Evolutionary conservation across 37 sponge, comb jelly and placozoan genomes (phyloP), one percentile per base, ranked within the genome.

Genomic region (Hormiphora californensis): DNA sequence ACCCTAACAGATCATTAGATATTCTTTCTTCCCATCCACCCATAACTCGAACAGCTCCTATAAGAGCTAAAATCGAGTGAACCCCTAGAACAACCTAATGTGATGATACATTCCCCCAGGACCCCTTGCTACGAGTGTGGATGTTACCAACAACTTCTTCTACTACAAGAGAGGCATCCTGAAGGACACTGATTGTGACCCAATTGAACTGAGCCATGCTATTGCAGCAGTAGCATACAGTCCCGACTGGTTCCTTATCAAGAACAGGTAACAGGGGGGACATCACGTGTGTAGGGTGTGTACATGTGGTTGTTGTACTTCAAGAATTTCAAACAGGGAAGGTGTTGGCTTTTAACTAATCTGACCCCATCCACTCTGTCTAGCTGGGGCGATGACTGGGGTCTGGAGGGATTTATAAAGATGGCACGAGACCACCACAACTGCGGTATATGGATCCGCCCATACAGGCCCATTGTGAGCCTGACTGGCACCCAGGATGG

Each of bases 361-460:
- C n/a, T n/a, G n/a, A n/a, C n/a, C n/a, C n/a, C n/a, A 49, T 49
- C 15, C 15, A 9, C 15, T 49, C n/a, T 4, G n/a, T 15, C 27
- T 12, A 57, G 61, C n/a, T 57, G 61, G 61, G 61, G 61, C n/a
- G 61, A 57, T 15, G 61, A 57, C 23, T 57, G 61, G 61, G 61
- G 61, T 28, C n/a, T 57, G 61, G 61, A 57, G 27, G 61, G 61
- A 30, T 57, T 57, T 15, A 57, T 57, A 5, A 57, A 57, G n/a
- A 5, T 57, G 61, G 61, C 61, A 5, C 61, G 61, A 57, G 61
- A 30, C 27, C 61, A 57, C 61, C 61, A 57, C 61, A 57, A 57
- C 61, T 57, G 61, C 23, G 61, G 61, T 28, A 57, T 30, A 23
- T 57, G 61, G 61, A 57, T 57, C n/a, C 61, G 27, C 23, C 61